Base-by-base conservation (phyloP, 35 echinoderm and acorn worm species). In the Stichopus chloronotus region DNA sequence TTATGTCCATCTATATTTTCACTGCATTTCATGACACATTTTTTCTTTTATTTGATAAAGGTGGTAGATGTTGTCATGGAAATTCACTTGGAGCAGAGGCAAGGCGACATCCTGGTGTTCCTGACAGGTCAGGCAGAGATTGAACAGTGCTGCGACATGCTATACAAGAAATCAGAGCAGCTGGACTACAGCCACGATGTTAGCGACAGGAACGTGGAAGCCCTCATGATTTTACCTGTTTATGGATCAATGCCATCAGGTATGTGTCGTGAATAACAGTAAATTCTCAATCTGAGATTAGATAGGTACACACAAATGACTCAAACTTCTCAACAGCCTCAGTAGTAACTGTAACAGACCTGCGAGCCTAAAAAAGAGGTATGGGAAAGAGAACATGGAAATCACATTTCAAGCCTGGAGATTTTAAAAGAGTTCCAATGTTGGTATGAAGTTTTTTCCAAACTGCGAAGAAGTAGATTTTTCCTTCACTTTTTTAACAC, bases 171-270 rank as follows among this genome's bases (percentile, higher is more conserved):
- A 61, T 94, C 95, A 8, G 97, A 99, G 59, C 94, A 84, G 60
- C 52, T 99, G 6, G 94, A 99, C 63, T 99, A 99, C 81, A 16
- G 93, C 1, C 92, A 99, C 72, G 97, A 96, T 85, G 95, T 99
- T 6, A 78, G 60, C 9, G 97, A 99, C 84, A 61, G 59, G 8
- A 20, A 92, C 6, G 95, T 99, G 5, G 79, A 96, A 55, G 97
- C 97, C 19, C 83, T 99, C 5, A 93, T 96, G 92, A 83, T 99
- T 10, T 81, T 99, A 11, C 95, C 97, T 5, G 95, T 99, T 1
- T 99, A 99, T 96, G 97, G 97, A 9, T 99, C 97, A 55, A 99
- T 99, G 97, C 95, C 97, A 63, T 96, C 97, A 83, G 97, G 95
- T 99, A 83, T 91, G 16, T 78, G 3, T 77, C 5, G 12, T 4